A percentile compares a stretch with the other conserved stretches of the same genome.
Evolutionary conservation across 2,113 vertebrate species (phyloP).

Genomic region (Megaceryle maxima): DNA sequence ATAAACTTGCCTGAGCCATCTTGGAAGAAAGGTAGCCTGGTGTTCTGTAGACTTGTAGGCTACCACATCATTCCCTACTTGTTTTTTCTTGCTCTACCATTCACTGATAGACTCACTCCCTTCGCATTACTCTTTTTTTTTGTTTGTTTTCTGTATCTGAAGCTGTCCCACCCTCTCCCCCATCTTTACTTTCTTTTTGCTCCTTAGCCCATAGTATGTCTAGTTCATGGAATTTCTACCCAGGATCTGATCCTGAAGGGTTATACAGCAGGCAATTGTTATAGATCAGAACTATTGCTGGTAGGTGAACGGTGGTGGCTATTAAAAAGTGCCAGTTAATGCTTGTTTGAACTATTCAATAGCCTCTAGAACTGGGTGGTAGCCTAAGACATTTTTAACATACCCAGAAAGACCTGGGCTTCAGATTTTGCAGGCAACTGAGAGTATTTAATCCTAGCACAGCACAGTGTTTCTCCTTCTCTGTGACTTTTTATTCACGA

Average conservation of each 20-base stretch:
- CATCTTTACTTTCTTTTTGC: neutral
- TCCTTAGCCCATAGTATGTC: neutral
- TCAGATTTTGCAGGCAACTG: neutral
- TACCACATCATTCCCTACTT: neutral
- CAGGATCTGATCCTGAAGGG: neutral
- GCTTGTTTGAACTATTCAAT: neutral
- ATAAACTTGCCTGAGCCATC: neutral
- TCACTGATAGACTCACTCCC: neutral
- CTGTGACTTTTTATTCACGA: neutral
- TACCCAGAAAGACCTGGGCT: neutral
- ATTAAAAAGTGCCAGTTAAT: neutral
- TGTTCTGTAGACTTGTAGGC: neutral
- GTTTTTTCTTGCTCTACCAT: neutral
- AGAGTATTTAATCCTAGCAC: neutral
- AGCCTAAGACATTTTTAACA: neutral
- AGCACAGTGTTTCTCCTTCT: neutral
- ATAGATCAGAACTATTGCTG: neutral
- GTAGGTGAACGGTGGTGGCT: neutral
- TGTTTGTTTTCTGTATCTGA: neutral
- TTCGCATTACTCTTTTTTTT: neutral
- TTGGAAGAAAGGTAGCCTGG: neutral
- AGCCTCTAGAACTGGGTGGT: neutral
- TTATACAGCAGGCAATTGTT: neutral
- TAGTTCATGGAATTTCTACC: neutral
- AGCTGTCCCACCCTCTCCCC: neutral